phyloP scores from a whole-genome alignment of 2,113 vertebrate genomes.

The Phodopus roborovskii region DNA sequence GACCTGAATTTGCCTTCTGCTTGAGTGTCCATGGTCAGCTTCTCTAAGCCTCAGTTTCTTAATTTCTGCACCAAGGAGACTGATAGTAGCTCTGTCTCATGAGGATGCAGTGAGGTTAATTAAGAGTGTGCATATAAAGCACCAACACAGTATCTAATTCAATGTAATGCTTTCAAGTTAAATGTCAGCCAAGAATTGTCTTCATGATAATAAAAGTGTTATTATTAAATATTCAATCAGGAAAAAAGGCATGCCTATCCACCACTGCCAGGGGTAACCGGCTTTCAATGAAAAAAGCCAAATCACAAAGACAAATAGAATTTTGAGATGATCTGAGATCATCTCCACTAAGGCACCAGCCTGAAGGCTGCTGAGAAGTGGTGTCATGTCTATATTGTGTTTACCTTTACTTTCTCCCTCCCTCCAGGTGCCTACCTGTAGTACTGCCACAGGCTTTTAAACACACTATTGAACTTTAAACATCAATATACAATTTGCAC shows the following conservation, averaged over 20 bases:
- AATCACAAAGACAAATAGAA: conserved; percentile 73
- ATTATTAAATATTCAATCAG: conserved; percentile 52
- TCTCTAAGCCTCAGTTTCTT: neutral
- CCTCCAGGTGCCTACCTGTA: neutral
- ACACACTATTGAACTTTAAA: neutral
- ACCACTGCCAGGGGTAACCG: neutral
- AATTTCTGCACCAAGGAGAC: neutral
- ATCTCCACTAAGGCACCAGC: neutral
- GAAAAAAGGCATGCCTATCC: conserved; percentile 54
- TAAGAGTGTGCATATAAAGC: neutral
- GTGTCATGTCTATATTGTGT: too few relatives aligned
- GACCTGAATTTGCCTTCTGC: neutral
- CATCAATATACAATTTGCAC: neutral
- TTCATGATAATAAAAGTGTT: conserved; percentile 49
- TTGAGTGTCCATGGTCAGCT: neutral
- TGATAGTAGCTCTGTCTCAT: neutral
- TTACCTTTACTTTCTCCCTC: neutral
- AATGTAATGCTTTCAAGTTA: neutral
- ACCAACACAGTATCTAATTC: neutral
- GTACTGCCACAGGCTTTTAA: neutral
- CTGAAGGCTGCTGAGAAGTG: neutral
- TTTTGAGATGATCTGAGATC: conserved; percentile 54
- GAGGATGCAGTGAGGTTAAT: neutral
- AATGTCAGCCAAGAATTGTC: conserved; percentile 35
- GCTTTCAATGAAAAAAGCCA: conserved; percentile 34